phyloP scores from a whole-genome alignment of 2,797 vertebrate species.

The Petrocephalus sullivani region DNA sequence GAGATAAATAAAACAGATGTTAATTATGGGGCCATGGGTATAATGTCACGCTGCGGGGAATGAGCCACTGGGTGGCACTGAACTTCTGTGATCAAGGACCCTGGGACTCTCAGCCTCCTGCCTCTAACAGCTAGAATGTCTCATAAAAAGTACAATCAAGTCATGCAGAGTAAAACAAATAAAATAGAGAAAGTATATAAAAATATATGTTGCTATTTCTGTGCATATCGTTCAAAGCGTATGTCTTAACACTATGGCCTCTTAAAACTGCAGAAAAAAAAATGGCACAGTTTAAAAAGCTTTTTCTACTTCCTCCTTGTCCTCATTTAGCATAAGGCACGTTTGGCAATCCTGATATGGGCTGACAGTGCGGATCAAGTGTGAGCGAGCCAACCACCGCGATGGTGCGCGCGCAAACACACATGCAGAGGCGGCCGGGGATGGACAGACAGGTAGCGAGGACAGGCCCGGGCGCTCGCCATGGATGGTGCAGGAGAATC shows the following conservation, averaged over 20 bases:
- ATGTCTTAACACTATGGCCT: slow-evolving; percentile 27
- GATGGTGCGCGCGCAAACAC: slow-evolving; percentile 14
- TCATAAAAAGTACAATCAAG: slow-evolving; percentile 5
- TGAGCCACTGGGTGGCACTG: neutral
- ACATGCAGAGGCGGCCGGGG: slow-evolving; percentile 10
- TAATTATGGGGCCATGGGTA: neutral
- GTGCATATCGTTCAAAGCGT: slow-evolving; percentile 45
- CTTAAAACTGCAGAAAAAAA: neutral
- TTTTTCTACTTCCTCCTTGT: slow-evolving; percentile 22
- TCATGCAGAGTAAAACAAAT: slow-evolving; percentile 15
- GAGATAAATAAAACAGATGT: neutral
- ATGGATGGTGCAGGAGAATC: slow-evolving; percentile 33
- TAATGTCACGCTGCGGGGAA: neutral
- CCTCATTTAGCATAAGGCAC: slow-evolving; percentile 60
- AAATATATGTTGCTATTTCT: slow-evolving; percentile 52
- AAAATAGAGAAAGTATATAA: slow-evolving; percentile 7
- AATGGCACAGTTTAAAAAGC: slow-evolving; percentile 31
- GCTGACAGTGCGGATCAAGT: slow-evolving; percentile 45
- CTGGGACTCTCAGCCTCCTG: neutral
- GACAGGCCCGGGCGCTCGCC: slow-evolving; percentile 44
- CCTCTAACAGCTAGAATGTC: neutral
- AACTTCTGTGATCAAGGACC: neutral
- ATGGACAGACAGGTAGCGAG: slow-evolving; percentile 12
- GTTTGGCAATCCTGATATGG: slow-evolving; percentile 57
- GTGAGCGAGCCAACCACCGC: slow-evolving; percentile 32